A percentile compares a stretch with the other conserved stretches of the same genome.
Conservation (phyloP, 2,888 invertebrate species). For the Sphaerophoria taeniata region DNA sequence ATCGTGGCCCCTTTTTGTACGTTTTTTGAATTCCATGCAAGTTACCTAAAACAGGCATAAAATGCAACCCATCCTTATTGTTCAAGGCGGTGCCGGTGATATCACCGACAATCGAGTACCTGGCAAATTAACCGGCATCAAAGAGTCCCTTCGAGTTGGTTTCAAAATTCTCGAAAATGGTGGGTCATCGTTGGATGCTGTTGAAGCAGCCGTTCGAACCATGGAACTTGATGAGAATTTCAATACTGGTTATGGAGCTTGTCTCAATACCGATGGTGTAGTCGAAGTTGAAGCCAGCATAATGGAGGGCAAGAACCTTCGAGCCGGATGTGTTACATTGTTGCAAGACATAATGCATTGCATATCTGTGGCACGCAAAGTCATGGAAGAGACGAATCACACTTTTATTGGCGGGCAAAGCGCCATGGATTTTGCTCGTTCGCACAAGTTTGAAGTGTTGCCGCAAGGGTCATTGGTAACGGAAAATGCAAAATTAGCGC, state of each 20-base stretch:
- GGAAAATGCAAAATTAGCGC: constrained; percentile 85
- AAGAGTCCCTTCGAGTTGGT: constrained; percentile 86
- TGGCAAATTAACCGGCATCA: constrained; percentile 87
- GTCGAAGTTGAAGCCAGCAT: constrained; percentile 95
- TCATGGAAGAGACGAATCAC: constrained; percentile 91
- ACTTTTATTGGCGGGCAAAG: constrained; percentile 89
- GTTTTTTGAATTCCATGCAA: too few species aligned
- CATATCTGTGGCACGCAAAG: constrained; percentile 89
- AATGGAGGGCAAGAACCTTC: constrained; percentile 89
- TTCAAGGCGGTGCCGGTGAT: constrained; percentile 93
- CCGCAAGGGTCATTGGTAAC: constrained; percentile 87
- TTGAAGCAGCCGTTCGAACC: constrained; percentile 89
- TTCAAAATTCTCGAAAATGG: constrained; percentile 84
- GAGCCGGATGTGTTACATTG: constrained; percentile 89
- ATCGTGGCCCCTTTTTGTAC: too few species aligned
- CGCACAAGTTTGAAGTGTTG: constrained; percentile 86
- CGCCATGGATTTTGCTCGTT: constrained; percentile 88
- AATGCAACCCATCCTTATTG: constrained; percentile 86
- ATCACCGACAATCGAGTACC: constrained; percentile 87
- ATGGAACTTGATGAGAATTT: constrained; percentile 92
- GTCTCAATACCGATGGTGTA: constrained; percentile 89
- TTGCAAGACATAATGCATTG: constrained; percentile 90
- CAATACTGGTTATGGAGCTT: constrained; percentile 93
- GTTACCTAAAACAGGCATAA: too few species aligned
- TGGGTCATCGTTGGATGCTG: constrained; percentile 88